Evolutionary conservation across 2,888 invertebrate species (phyloP), one percentile per base, ranked within the genome.

Genomic region (Habroteleia sp.): DNA sequence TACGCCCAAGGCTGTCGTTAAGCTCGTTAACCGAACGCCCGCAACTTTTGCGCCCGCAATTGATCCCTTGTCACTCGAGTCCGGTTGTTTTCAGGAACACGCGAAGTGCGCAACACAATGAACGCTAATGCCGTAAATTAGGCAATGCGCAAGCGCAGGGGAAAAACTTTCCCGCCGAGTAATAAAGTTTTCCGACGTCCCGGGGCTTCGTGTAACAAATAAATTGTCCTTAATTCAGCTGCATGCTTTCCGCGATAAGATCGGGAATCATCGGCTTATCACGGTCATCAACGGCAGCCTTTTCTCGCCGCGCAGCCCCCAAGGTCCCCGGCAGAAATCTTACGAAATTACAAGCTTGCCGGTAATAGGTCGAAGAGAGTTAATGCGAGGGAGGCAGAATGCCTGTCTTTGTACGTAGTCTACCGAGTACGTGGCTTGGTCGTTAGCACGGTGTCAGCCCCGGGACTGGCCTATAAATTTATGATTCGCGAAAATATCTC

Each of bases 401-500:
- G 74, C 68, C 39, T 60, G 58, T 56, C 66, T 62, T 68, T 62
- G 48, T 79, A 81, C 79, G 76, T 79, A 78, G 68, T 77, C 46
- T 42, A 48, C 20, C 23, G 37, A 27, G 58, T 68, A 68, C 54
- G 62, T 33, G 48, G 48, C 71, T 62, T 52, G 44, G 78, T 81
- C 82, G 81, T 82, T 82, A 82, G 74, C 79, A 79, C 82, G 37
- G 39, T 78, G 82, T 81, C 81, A 76, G 76, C 76, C 78, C 76
- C 78, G 77, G 78, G 76, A 79, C 82, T 79, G 77, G 81, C 79
- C 80, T 80, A 82, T 83, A 84, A 84, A 84, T 83, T 83, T 81
- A 78, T 80, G 80, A 83, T 83, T 83, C 79, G 81, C 79, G 79
- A 84, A 82, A 84, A 82, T 81, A 82, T 78, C 77, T 79, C 80